phyloP scores from a whole-genome alignment of 2,888 invertebrate genomes.

The Selenia dentaria region DNA sequence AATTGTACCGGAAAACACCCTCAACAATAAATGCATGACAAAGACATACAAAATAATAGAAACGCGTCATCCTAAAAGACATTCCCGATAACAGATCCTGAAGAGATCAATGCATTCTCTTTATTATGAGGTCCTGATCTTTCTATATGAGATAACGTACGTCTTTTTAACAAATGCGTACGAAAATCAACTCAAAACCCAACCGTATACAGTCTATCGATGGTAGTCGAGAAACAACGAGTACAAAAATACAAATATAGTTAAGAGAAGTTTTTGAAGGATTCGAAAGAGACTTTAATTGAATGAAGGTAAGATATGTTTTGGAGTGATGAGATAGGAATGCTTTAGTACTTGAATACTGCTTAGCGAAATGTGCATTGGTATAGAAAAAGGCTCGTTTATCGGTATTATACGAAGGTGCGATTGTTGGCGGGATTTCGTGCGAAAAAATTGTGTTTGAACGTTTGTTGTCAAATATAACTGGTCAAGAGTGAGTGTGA shows the following conservation, averaged over 20 bases:
- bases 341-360: conserved; percentile 7
- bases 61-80: conserved; percentile 59
- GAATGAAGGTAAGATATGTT: not conserved
- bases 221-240: not conserved
- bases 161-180: not conserved
- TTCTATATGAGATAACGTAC: conserved; percentile 15
- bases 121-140: conserved; percentile 33
- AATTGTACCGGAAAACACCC: conserved; percentile 16
- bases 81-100: conserved; percentile 52
- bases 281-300: not conserved
- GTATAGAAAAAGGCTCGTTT: conserved; percentile 58
- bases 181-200: not conserved
- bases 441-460: conserved; percentile 24
- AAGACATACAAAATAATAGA: conserved; percentile 34
- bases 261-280: not conserved
- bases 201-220: not conserved
- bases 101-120: conserved; percentile 34
- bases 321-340: not conserved
- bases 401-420: conserved; percentile 23
- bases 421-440: conserved; percentile 24
- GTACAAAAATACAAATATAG: not conserved
- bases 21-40: conserved; percentile 30
- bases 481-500: conserved; percentile 1
- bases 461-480: conserved; percentile 10
- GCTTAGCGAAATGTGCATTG: conserved; percentile 78